These are phyloP conservation scores for Scopus umbretta DNA, from an alignment of 2,113 vertebrate species.

Conservation along the genomic window DNA sequence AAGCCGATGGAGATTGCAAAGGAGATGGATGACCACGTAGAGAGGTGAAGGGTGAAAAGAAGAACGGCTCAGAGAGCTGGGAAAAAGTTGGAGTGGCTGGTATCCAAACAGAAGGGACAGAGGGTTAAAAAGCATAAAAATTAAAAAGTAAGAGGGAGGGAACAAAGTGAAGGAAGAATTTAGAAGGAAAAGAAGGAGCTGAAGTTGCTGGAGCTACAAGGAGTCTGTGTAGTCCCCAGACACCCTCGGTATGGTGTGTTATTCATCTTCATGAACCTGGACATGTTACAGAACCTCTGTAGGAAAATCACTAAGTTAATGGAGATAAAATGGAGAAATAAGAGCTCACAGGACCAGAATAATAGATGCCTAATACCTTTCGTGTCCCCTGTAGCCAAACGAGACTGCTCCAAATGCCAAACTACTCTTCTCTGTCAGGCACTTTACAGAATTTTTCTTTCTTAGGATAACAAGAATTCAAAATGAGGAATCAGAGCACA, in stretches of 20 bases:
- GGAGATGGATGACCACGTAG: neutral
- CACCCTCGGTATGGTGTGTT: neutral
- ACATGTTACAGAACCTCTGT: conserved; percentile 7
- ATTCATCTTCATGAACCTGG: neutral
- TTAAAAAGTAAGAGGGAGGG: neutral
- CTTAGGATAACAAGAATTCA: neutral
- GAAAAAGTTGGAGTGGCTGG: neutral
- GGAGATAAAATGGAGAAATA: conserved; percentile 5
- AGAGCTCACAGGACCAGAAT: neutral
- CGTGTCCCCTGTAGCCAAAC: neutral
- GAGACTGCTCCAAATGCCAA: neutral
- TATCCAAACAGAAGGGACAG: neutral
- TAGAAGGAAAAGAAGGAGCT: neutral
- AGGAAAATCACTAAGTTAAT: neutral
- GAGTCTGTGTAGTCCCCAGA: neutral
- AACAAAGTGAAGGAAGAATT: neutral
- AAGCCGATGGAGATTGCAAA: neutral
- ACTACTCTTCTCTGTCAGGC: neutral
- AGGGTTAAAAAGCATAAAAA: neutral
- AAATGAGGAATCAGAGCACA: neutral
- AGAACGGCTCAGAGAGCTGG: neutral
- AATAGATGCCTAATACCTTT: neutral
- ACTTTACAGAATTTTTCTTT: neutral
- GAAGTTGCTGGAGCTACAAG: neutral
- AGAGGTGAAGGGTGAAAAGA: neutral